These are phyloP conservation scores for Trachelus tabidus DNA, from an alignment of 2,888 invertebrate genomes.

Conservation along the genomic window DNA sequence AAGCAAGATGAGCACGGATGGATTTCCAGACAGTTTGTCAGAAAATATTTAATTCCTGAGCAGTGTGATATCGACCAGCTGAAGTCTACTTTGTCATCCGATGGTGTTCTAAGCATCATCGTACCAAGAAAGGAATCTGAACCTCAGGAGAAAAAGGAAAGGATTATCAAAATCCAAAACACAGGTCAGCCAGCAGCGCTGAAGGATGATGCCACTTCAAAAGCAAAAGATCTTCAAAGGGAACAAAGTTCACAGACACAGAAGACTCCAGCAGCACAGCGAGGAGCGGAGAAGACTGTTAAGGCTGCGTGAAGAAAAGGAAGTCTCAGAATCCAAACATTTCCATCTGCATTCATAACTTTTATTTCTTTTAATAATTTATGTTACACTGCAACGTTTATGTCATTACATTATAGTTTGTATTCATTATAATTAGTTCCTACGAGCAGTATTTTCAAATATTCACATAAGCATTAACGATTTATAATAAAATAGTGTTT, in stretches of 20 bases:
- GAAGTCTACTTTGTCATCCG: slow-evolving; percentile 82
- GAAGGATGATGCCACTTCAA: neutral
- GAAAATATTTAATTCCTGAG: slow-evolving; percentile 66
- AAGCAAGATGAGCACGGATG: slow-evolving; percentile 86
- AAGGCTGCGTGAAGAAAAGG: slow-evolving; percentile 36
- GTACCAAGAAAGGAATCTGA: slow-evolving; percentile 72
- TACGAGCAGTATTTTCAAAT: neutral
- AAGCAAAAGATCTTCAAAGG: slow-evolving; percentile 16
- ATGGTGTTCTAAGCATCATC: slow-evolving; percentile 82
- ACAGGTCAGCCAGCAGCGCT: slow-evolving; percentile 53
- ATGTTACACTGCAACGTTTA: neutral
- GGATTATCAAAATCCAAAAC: slow-evolving; percentile 47
- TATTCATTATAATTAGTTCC: slow-evolving; percentile 9
- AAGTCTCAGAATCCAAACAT: neutral
- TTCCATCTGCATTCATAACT: neutral
- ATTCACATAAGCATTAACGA: slow-evolving; percentile 1
- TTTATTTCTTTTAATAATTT: neutral
- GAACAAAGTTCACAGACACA: slow-evolving; percentile 14
- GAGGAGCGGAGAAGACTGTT: slow-evolving; percentile 33
- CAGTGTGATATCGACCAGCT: slow-evolving; percentile 76
- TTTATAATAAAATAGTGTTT: slow-evolving; percentile 5
- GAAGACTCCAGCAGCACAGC: slow-evolving; percentile 22
- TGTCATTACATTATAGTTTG: neutral
- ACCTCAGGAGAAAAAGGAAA: slow-evolving; percentile 42
- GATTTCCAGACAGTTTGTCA: slow-evolving; percentile 65